Base-by-base conservation (phyloP, 2,113 vertebrate genomes). In the Lutjanus erythropterus region DNA sequence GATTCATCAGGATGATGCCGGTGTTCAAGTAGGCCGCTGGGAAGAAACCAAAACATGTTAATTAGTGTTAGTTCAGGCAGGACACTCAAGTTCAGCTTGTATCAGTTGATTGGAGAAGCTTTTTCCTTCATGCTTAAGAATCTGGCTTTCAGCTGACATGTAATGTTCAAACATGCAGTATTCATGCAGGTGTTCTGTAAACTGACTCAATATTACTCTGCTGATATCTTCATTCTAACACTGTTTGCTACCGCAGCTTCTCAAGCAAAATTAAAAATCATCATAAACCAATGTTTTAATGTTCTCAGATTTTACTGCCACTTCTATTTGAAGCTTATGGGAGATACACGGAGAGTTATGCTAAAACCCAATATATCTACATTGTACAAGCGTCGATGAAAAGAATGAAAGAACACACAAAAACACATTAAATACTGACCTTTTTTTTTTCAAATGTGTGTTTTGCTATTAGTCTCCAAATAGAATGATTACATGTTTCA, bases 1-100 rank as follows among this genome's bases (percentile, higher is more conserved):
- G 97, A 87, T 97, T 99, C 98, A 99, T 99, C 56, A 97, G 92
- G 89, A 99, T 97, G 87, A 99, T 99, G 62, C 98, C 98, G 0
- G 98, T 99, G 94, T 99, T 99, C 95, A 99, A 97, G 96, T 99
- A 99, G 3, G 98, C 98, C 85, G 98, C 98, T 99, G 92, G 29
- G 7, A 50, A 52, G 35, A 3, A 39, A 60, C 80, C 1, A 47
- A 11, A 72, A 49, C 9, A 25, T 0, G 14, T 19, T 25, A 5
- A 33, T 19, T 3, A 9, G 15, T 0, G 14, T 61, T 14, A 64
- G 25, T n/a, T 41, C n/a, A n/a, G 47, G 11, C 9, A 15, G 35
- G 29, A 12, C 7, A 2, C n/a, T 46, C 16, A 29, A 2, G 8
- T n/a, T 33, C 0, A 0, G 14, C 29, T 55, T 19, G 7, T 3